Conservation (phyloP, 2,113 vertebrate genomes). For the Gobius niger region DNA sequence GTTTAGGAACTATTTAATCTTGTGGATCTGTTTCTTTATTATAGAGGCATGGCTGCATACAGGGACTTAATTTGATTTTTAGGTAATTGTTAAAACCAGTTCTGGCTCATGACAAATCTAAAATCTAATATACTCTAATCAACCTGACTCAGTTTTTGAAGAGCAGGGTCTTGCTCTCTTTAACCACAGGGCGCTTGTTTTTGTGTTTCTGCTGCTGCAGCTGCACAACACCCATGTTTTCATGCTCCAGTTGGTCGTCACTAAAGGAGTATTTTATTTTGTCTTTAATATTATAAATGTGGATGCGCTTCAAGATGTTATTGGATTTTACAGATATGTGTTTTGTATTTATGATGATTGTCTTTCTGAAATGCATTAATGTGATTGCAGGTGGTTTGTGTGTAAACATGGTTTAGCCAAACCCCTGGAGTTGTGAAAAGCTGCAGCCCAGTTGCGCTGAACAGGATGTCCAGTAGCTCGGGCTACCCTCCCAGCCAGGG, state of each 20-base stretch:
- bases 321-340: no score
- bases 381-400: conserved; percentile 79
- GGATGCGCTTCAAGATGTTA: neutral
- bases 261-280: neutral
- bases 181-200: conserved; percentile 7
- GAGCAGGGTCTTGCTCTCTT: neutral
- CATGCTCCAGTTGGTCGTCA: neutral
- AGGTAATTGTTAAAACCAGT: neutral
- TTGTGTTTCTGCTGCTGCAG: conserved; percentile 16
- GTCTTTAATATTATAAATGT: neutral
- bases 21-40: neutral
- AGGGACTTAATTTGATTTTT: no score
- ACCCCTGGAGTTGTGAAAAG: conserved; percentile 78
- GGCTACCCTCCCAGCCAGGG: conserved; percentile 96
- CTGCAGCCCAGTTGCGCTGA: conserved; percentile 72
- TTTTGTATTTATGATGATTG: no score
- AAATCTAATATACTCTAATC: conserved; percentile 4
- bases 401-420: conserved; percentile 82
- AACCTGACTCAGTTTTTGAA: neutral
- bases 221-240: conserved; percentile 1
- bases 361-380: conserved; percentile 17
- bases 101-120: neutral
- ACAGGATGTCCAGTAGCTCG: conserved; percentile 92
- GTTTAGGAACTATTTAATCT: neutral
- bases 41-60: no score